Evolutionary conservation across 1,140 invertebrate species (phyloP), one percentile per base, ranked within the genome.

Genomic region (Cyclina sinensis): DNA sequence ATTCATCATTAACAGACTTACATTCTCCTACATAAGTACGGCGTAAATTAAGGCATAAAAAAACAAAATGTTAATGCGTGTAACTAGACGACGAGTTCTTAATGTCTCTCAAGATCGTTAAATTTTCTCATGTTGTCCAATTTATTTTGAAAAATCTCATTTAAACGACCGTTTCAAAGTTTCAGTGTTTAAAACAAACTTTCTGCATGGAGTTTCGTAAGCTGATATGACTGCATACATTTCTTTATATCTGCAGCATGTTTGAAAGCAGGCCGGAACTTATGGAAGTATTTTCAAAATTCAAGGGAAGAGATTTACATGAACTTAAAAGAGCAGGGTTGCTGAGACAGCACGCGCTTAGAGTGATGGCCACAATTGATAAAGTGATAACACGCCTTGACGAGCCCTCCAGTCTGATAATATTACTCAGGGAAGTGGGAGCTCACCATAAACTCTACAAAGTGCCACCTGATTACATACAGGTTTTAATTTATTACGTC

Each of bases 161-260:
- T n/a, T n/a, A n/a, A n/a, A n/a, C n/a, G n/a, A n/a, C n/a, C n/a
- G n/a, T n/a, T n/a, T n/a, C n/a, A n/a, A n/a, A n/a, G n/a, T n/a
- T n/a, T n/a, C n/a, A n/a, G n/a, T n/a, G n/a, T n/a, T n/a, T n/a
- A n/a, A n/a, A n/a, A n/a, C n/a, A n/a, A n/a, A n/a, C n/a, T n/a
- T n/a, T n/a, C n/a, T n/a, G n/a, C n/a, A n/a, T n/a, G n/a, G n/a
- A n/a, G n/a, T n/a, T n/a, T n/a, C n/a, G n/a, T n/a, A n/a, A n/a
- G n/a, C n/a, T n/a, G n/a, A n/a, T n/a, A n/a, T n/a, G n/a, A n/a
- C n/a, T n/a, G n/a, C n/a, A n/a, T n/a, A n/a, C n/a, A n/a, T n/a
- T n/a, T n/a, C n/a, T n/a, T n/a, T n/a, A n/a, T n/a, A 57, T 57
- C 73, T 84, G 27, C 73, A 76, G 73, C 32, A 76, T 76, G 73